Evolutionary conservation across 2,113 vertebrate species (phyloP).

Genomic region (Pandion haliaetus): DNA sequence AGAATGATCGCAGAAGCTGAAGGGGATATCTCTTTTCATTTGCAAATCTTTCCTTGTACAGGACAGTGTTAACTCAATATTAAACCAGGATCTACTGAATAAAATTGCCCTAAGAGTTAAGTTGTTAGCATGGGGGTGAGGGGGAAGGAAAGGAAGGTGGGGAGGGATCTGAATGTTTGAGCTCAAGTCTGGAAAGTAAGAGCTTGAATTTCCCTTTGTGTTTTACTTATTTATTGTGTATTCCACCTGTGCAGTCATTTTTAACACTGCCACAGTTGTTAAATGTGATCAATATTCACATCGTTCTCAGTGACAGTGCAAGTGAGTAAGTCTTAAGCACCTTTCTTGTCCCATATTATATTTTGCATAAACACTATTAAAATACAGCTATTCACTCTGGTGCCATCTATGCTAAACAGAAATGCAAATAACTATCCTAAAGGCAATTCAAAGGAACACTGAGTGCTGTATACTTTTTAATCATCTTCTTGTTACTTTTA

Average conservation of each 20-base stretch:
- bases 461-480: neutral
- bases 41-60: neutral
- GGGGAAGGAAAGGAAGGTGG: fast-evolving
- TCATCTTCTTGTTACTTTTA: neutral
- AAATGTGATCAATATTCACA: neutral
- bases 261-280: neutral
- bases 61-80: neutral
- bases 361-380: neutral
- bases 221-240: neutral
- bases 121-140: neutral
- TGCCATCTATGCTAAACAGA: neutral
- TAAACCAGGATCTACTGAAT: neutral
- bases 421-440: neutral
- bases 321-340: neutral
- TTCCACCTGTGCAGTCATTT: neutral
- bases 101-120: neutral
- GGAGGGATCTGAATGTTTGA: neutral
- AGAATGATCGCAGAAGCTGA: neutral
- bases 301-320: neutral
- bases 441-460: neutral
- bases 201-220: neutral
- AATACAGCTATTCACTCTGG: neutral
- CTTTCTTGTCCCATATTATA: neutral
- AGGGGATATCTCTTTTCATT: neutral
- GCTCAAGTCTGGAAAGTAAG: neutral